Conservation (phyloP, 1,140 invertebrate species). For the Berghia stephanieae region DNA sequence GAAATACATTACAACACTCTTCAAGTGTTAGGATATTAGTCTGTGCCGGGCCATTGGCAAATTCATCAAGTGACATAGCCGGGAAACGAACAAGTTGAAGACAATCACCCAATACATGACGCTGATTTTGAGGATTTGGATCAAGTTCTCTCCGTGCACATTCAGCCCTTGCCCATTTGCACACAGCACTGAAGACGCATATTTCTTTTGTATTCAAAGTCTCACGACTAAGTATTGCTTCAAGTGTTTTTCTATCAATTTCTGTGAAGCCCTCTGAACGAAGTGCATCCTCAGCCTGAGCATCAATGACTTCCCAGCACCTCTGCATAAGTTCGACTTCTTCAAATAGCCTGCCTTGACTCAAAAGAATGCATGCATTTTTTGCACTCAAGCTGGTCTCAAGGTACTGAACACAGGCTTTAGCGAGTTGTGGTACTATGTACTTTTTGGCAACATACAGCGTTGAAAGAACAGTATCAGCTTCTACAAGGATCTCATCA, state of each 20-base stretch:
- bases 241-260: slow-evolving; percentile 84
- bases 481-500: slow-evolving; percentile 87
- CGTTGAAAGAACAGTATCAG: slow-evolving; percentile 86
- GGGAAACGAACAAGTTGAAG: slow-evolving; percentile 83
- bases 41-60: slow-evolving; percentile 81
- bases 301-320: slow-evolving; percentile 90
- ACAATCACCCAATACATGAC: slow-evolving; percentile 76
- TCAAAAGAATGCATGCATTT: slow-evolving; percentile 84
- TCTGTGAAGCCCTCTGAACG: slow-evolving; percentile 87
- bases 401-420: slow-evolving; percentile 84
- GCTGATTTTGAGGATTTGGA: slow-evolving; percentile 76
- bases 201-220: slow-evolving; percentile 83
- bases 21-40: slow-evolving; percentile 77
- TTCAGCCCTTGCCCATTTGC: slow-evolving; percentile 83
- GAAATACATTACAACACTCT: slow-evolving; percentile 82
- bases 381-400: slow-evolving; percentile 81
- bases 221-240: slow-evolving; percentile 82
- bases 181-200: slow-evolving; percentile 77
- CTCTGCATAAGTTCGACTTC: slow-evolving; percentile 81
- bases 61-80: slow-evolving; percentile 86
- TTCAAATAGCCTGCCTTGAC: slow-evolving; percentile 82
- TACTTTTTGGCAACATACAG: slow-evolving; percentile 90
- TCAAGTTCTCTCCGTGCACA: slow-evolving; percentile 76
- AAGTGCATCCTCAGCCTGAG: slow-evolving; percentile 82
- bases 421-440: slow-evolving; percentile 82